Conservation (phyloP, 2,888 invertebrate genomes). For the Harpalus rubripes region DNA sequence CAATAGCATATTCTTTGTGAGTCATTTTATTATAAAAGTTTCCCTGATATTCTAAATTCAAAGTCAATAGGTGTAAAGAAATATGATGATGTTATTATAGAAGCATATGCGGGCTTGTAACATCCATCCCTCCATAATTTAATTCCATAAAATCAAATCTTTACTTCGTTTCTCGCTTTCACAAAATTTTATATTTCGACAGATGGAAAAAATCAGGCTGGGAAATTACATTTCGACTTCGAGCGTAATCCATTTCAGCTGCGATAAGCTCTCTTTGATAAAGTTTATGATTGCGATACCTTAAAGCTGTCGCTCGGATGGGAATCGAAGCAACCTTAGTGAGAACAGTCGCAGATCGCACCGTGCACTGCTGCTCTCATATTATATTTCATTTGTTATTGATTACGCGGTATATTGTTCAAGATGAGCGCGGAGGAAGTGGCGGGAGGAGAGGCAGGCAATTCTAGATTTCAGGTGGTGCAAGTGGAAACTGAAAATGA, state of each 20-base stretch:
- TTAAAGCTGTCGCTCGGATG: slow-evolving; percentile 55
- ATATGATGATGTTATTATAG: slow-evolving; percentile 42
- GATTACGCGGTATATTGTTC: slow-evolving; percentile 40
- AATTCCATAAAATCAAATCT: slow-evolving; percentile 56
- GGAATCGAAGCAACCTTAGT: background rate
- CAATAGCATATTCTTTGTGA: no score
- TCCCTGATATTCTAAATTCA: background rate
- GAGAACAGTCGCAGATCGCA: slow-evolving; percentile 18
- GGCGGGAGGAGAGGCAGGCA: background rate
- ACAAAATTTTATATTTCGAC: slow-evolving; percentile 54
- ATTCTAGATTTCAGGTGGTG: slow-evolving; percentile 6
- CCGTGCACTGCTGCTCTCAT: background rate
- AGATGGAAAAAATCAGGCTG: slow-evolving; percentile 50
- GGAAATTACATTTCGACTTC: slow-evolving; percentile 57
- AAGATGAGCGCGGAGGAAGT: slow-evolving; percentile 15
- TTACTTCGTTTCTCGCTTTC: slow-evolving; percentile 50
- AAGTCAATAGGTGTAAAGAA: slow-evolving; percentile 32
- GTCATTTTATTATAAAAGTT: no score
- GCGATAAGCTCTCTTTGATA: slow-evolving; percentile 65
- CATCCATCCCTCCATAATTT: slow-evolving; percentile 43
- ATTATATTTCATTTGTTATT: slow-evolving; percentile 53
- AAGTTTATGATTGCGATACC: slow-evolving; percentile 64
- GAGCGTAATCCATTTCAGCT: slow-evolving; percentile 60
- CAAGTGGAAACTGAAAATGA: background rate
- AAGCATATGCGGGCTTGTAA: slow-evolving; percentile 4